These are phyloP conservation scores for Acrobasis suavella DNA, from an alignment of 2,888 invertebrate species.

Conservation along the genomic window DNA sequence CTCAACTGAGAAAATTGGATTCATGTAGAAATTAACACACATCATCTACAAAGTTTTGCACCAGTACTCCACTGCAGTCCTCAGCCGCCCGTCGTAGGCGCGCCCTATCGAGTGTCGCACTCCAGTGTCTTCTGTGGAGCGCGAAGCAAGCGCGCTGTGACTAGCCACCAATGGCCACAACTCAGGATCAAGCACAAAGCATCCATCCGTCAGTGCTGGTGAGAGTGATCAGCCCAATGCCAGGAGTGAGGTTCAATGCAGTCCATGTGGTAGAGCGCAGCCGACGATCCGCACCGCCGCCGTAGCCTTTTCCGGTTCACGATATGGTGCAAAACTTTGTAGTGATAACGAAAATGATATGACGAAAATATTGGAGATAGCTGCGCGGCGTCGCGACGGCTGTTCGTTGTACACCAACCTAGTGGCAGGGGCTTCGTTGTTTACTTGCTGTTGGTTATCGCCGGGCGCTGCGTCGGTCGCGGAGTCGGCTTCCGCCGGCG, in stretches of 20 bases:
- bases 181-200: slow-evolving; percentile 4
- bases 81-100: slow-evolving; percentile 26
- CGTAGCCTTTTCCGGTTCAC: slow-evolving; percentile 28
- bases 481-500: slow-evolving; percentile 50
- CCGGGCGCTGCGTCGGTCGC: slow-evolving; percentile 52
- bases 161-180: background rate
- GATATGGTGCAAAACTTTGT: slow-evolving; percentile 79
- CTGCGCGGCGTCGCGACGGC: slow-evolving; percentile 70
- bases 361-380: slow-evolving; percentile 65
- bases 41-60: slow-evolving; percentile 82
- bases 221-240: background rate
- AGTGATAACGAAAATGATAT: slow-evolving; percentile 63
- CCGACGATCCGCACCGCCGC: background rate
- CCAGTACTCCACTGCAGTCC: slow-evolving; percentile 56
- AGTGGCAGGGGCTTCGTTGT: slow-evolving; percentile 71
- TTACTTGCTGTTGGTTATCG: slow-evolving; percentile 66
- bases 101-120: slow-evolving; percentile 22
- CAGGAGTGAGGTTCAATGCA: background rate
- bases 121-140: background rate
- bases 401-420: slow-evolving; percentile 78
- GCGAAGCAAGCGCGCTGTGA: background rate
- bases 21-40: slow-evolving; percentile 31
- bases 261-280: background rate
- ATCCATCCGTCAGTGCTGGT: background rate
- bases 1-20: slow-evolving; percentile 27